Percentiles rank a stretch among this genome's conserved stretches.
These are phyloP conservation scores for Apoda limacodes DNA, from an alignment of 2,888 invertebrate genomes.

Conservation along the genomic window DNA sequence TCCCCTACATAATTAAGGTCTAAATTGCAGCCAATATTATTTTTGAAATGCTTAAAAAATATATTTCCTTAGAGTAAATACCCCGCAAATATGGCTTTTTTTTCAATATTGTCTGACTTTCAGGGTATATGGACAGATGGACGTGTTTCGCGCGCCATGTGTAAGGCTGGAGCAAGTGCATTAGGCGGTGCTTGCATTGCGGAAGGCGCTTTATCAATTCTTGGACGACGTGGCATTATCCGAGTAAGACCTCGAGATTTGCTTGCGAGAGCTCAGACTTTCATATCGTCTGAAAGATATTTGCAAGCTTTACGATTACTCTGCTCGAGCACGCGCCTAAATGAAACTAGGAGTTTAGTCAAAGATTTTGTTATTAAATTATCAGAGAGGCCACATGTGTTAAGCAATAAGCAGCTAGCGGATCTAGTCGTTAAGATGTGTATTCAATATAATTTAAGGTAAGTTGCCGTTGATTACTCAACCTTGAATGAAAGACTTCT, in stretches of 20 bases:
- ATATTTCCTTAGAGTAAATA: no score
- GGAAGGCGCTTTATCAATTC: conserved; percentile 67
- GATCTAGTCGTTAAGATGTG: conserved; percentile 48
- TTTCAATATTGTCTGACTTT: no score
- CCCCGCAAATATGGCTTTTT: no score
- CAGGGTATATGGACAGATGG: conserved; percentile 96
- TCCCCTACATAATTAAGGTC: no score
- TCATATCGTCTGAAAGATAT: conserved; percentile 73
- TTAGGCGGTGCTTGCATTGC: conserved; percentile 53
- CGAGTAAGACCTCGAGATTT: conserved; percentile 73
- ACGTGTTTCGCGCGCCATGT: conserved; percentile 79
- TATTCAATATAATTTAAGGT: conserved; percentile 46
- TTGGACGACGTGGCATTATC: conserved; percentile 74
- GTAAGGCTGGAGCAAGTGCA: conserved; percentile 69
- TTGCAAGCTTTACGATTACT: conserved; percentile 47
- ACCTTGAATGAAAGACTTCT: no score
- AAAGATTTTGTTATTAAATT: conserved; percentile 34
- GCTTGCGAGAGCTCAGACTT: conserved; percentile 60
- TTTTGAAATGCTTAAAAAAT: no score
- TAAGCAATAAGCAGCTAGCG: conserved; percentile 44
- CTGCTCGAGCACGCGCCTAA: conserved; percentile 31
- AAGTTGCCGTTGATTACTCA: no score
- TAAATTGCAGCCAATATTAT: no score
- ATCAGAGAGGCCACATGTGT: conserved; percentile 41
- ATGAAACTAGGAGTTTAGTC: conserved; percentile 36